Conservation (phyloP, 1,140 invertebrate genomes). For the Lepidurus couesii region DNA sequence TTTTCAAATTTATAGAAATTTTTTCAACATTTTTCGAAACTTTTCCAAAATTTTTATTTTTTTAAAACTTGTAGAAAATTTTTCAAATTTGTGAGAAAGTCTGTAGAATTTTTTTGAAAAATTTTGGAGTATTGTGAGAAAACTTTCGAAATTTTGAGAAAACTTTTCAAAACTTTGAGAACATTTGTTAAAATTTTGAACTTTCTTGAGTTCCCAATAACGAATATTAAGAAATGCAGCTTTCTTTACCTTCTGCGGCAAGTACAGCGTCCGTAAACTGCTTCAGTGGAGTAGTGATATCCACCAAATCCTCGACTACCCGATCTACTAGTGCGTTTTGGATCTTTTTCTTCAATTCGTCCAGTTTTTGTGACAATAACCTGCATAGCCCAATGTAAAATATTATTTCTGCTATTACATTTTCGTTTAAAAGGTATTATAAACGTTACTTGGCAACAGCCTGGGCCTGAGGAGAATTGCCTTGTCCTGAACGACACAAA, state of each 20-base stretch:
- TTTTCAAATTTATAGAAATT: not conserved
- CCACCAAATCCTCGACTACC: conserved; percentile 97
- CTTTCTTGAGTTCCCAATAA: no score
- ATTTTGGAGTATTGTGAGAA: not conserved
- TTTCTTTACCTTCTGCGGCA: conserved; percentile 64
- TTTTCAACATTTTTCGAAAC: not conserved
- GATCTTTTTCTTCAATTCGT: conserved; percentile 85
- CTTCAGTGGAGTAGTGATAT: conserved; percentile 91
- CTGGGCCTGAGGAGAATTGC: conserved; percentile 68
- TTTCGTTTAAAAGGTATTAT: not conserved
- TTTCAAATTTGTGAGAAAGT: not conserved
- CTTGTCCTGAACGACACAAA: conserved; percentile 75
- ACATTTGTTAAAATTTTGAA: no score
- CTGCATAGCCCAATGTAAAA: conserved; percentile 43
- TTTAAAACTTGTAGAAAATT: not conserved
- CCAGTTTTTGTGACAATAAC: conserved; percentile 79
- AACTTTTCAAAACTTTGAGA: no score
- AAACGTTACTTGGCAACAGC: conserved; percentile 59
- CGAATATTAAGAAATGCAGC: no score
- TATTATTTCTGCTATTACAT: conserved; percentile 30
- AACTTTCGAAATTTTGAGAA: no score
- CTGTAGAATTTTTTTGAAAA: no score
- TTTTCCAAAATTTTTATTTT: not conserved
- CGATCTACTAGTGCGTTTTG: conserved; percentile 87
- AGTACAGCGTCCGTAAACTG: conserved; percentile 95